These are phyloP conservation scores for Dipus sagitta DNA, from an alignment of 2,797 vertebrate genomes.

Conservation along the genomic window DNA sequence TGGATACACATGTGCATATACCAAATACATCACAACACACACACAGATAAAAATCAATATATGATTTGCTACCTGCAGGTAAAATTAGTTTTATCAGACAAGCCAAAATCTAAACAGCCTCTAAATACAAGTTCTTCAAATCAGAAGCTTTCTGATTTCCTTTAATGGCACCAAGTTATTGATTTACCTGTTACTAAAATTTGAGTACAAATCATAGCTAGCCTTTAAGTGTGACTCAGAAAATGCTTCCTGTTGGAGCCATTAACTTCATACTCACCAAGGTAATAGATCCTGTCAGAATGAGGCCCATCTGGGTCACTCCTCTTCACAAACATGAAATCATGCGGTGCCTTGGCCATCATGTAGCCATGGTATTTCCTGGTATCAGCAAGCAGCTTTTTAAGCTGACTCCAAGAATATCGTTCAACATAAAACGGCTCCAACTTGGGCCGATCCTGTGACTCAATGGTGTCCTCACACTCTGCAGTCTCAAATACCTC, in stretches of 20 bases:
- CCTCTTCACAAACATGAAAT: conserved; percentile 91
- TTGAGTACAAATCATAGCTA: not conserved
- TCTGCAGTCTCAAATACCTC: conserved; percentile 89
- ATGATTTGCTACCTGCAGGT: conserved; percentile 12
- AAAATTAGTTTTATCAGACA: conserved; percentile 49
- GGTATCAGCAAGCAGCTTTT: conserved; percentile 90
- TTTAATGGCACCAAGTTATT: not conserved
- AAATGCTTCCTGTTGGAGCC: conserved; percentile 3
- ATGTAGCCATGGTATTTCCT: conserved; percentile 91
- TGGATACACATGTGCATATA: no score
- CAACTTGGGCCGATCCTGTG: conserved; percentile 83
- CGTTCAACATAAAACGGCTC: conserved; percentile 91
- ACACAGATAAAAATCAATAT: not conserved
- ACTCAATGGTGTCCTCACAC: conserved; percentile 82
- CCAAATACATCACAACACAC: no score
- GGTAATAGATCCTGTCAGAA: conserved; percentile 90
- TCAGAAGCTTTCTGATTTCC: not conserved
- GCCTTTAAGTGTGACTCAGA: not conserved
- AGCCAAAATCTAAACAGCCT: conserved; percentile 42
- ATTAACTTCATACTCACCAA: conserved; percentile 86
- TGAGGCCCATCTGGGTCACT: conserved; percentile 90
- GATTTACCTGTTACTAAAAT: conserved; percentile 10
- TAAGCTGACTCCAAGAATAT: conserved; percentile 91
- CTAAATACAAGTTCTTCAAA: conserved; percentile 40
- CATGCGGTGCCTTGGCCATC: conserved; percentile 92